These are phyloP conservation scores for Apamea anceps DNA, from an alignment of 2,888 invertebrate species.

Conservation along the genomic window DNA sequence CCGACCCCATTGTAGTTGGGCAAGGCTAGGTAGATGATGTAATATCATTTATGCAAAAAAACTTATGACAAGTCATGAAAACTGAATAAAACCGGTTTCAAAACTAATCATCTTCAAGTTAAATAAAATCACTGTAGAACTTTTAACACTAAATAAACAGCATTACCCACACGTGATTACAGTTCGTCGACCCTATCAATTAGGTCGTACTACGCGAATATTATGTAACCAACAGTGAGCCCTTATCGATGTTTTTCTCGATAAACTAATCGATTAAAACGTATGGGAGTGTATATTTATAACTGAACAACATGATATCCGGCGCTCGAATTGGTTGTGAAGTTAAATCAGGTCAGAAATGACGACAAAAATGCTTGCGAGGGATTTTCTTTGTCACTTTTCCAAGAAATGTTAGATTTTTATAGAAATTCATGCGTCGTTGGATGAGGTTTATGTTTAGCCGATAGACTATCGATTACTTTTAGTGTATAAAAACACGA, in stretches of 20 bases:
- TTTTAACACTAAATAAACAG: not conserved
- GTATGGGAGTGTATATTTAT: slow-evolving; percentile 38
- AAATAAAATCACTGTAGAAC: not conserved
- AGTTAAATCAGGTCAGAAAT: slow-evolving; percentile 19
- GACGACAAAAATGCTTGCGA: not conserved
- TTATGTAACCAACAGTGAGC: slow-evolving; percentile 14
- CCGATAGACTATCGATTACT: not conserved
- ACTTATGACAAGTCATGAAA: no score
- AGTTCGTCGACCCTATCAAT: slow-evolving; percentile 35
- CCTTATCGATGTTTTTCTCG: slow-evolving; percentile 39
- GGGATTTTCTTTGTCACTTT: not conserved
- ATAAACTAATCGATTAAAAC: slow-evolving; percentile 39
- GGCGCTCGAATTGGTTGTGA: slow-evolving; percentile 24
- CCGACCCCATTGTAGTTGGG: no score
- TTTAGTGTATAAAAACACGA: not conserved
- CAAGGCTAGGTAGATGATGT: no score
- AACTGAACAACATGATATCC: slow-evolving; percentile 23
- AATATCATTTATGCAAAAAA: no score
- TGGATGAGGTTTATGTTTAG: not conserved
- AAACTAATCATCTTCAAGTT: not conserved
- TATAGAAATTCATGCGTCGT: not conserved
- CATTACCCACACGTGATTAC: slow-evolving; percentile 25
- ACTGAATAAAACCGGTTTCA: no score
- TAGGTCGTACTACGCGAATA: slow-evolving; percentile 25
- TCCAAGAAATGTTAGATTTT: not conserved